Percentiles rank a stretch among this genome's conserved stretches.
Conservation (phyloP, 2,888 invertebrate species). For the Ptycholaimellus sp. region DNA sequence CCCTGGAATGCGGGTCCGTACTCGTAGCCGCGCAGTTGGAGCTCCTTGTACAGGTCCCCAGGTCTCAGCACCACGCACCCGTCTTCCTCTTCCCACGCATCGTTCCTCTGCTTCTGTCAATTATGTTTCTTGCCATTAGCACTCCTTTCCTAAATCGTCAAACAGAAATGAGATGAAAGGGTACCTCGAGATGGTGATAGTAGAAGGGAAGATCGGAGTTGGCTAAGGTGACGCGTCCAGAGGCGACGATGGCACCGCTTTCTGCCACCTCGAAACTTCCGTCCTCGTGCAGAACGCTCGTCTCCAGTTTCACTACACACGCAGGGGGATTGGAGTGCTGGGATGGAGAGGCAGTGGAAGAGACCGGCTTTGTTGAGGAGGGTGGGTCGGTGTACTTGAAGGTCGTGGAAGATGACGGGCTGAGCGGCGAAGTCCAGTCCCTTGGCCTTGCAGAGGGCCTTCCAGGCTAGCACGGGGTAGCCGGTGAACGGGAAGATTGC, state of each 20-base stretch:
- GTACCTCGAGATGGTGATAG: constrained; percentile 20
- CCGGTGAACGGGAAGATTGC: constrained; percentile 68
- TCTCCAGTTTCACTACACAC: constrained; percentile 23
- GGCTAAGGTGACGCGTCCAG: constrained; percentile 20
- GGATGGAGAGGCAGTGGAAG: too few relatives aligned
- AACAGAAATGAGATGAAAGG: too few relatives aligned
- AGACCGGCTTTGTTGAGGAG: constrained; percentile 56
- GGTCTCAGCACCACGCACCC: constrained; percentile 1
- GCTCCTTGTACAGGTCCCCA: constrained; percentile 25
- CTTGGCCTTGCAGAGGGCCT: constrained; percentile 28
- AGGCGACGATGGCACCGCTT: constrained; percentile 20
- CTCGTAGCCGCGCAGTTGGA: constrained; percentile 22
- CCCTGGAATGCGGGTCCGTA: constrained; percentile 16
- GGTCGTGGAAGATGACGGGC: constrained; percentile 60
- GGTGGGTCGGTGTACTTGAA: constrained; percentile 73
- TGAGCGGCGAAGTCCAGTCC: constrained; percentile 33
- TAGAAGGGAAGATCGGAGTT: constrained; percentile 21
- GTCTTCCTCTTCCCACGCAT: too few relatives aligned
- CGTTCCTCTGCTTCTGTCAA: too few relatives aligned
- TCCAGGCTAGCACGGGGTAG: constrained; percentile 42
- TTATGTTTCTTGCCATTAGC: too few relatives aligned
- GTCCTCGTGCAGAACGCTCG: constrained; percentile 19
- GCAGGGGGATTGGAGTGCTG: too few relatives aligned
- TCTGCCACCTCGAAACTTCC: constrained; percentile 23
- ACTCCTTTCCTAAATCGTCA: too few relatives aligned